Conservation (phyloP, 2,113 vertebrate species). For the Stegastes partitus region DNA sequence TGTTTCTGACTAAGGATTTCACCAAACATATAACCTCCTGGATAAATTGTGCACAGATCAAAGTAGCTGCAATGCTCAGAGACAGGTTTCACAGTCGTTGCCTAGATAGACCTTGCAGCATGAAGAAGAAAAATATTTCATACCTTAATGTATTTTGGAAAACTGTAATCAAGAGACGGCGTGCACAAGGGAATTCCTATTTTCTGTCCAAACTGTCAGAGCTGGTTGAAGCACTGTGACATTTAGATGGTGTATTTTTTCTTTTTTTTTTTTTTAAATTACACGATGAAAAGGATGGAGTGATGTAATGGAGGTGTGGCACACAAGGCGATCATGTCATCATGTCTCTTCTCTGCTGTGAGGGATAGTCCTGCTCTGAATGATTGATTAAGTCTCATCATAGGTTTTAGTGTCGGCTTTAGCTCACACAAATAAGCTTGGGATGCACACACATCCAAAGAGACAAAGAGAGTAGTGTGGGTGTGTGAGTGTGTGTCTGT, state of each 20-base stretch:
- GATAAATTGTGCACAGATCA: conserved; percentile 35
- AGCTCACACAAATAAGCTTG: not conserved
- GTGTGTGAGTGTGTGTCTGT: conserved; percentile 2
- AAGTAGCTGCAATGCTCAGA: conserved; percentile 33
- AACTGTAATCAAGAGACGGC: conserved; percentile 3
- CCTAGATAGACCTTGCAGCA: conserved; percentile 22
- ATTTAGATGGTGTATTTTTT: conserved; percentile 1
- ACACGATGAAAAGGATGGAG: not conserved
- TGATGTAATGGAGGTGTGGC: conserved; percentile 7
- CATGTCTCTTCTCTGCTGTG: not conserved
- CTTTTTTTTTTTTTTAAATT: conserved; percentile 10
- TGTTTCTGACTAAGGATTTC: conserved; percentile 31
- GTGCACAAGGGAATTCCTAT: not conserved
- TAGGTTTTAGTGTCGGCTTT: conserved; percentile 21
- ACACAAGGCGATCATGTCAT: conserved; percentile 31
- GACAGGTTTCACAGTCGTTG: conserved; percentile 27
- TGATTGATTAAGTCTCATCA: conserved; percentile 40
- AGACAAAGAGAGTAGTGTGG: not conserved
- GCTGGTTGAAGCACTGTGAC: not conserved
- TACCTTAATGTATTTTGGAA: conserved; percentile 9
- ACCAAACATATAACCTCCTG: conserved; percentile 15
- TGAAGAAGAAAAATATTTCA: conserved; percentile 11
- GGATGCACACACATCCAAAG: not conserved
- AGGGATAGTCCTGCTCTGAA: conserved; percentile 22
- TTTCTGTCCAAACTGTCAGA: not conserved